Evolutionary conservation across 2,113 vertebrate genomes (phyloP).

Genomic region (Mugil cephalus): DNA sequence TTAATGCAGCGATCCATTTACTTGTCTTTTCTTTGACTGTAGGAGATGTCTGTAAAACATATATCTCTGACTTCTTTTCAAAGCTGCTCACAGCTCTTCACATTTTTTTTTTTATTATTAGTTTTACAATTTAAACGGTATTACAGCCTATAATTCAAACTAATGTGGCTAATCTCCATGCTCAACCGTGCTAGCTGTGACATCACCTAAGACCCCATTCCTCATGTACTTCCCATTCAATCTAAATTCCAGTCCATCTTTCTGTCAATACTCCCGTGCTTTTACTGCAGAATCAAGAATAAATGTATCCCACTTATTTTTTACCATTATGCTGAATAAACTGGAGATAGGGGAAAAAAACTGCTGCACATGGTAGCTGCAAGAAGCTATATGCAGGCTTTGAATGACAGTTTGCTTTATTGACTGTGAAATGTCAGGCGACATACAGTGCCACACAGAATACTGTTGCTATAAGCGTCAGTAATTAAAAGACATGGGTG

Average conservation of each 20-base stretch:
- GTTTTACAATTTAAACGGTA: too few species aligned
- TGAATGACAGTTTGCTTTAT: slow-evolving; percentile 10
- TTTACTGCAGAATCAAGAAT: slow-evolving; percentile 4
- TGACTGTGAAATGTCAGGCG: slow-evolving; percentile 15
- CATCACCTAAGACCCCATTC: too few species aligned
- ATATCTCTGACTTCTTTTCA: too few species aligned
- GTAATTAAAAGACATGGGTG: slow-evolving; percentile 5
- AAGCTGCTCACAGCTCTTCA: too few species aligned
- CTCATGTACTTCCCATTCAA: too few species aligned
- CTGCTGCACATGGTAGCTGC: background rate
- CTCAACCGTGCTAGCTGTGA: too few species aligned
- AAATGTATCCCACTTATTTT: background rate
- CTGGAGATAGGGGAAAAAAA: background rate
- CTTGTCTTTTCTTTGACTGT: too few species aligned
- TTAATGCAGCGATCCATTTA: too few species aligned
- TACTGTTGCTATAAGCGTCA: background rate
- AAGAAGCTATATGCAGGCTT: background rate
- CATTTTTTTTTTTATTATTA: too few species aligned
- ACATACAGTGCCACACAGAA: background rate
- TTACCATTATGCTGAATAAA: background rate
- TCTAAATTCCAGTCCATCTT: background rate
- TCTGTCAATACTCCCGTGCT: background rate
- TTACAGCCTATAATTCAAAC: too few species aligned
- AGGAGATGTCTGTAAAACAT: too few species aligned
- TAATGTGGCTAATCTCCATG: too few species aligned